phyloP scores from a whole-genome alignment of 2,888 invertebrate species.

The Pelosia muscerda region DNA sequence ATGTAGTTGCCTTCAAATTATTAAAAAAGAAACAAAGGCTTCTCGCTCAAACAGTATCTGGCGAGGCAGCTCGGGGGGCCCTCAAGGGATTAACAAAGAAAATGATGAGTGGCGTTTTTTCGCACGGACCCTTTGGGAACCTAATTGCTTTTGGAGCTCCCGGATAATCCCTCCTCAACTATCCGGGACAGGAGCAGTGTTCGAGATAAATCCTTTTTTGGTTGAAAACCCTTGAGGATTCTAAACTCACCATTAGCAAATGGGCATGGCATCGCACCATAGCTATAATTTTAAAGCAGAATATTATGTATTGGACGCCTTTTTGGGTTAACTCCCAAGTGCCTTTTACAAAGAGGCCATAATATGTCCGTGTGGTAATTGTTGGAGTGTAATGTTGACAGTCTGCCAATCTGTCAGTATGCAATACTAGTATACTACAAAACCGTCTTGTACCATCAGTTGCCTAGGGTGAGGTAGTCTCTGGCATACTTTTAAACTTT shows the following conservation, averaged over 20 bases:
- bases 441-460: no score
- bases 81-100: conserved; percentile 8
- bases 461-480: no score
- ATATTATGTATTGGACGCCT: no score
- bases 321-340: no score
- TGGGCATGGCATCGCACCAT: not conserved
- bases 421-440: no score
- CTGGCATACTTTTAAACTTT: no score
- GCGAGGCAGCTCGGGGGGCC: not conserved
- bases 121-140: not conserved
- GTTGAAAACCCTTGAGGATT: conserved; percentile 10
- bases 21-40: conserved; percentile 1
- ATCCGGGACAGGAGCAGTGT: not conserved
- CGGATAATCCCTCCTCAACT: conserved; percentile 14
- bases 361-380: no score
- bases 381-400: no score
- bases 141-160: conserved; percentile 21
- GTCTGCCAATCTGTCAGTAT: no score
- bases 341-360: no score
- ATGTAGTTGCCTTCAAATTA: not conserved
- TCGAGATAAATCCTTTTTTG: conserved; percentile 16
- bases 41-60: not conserved
- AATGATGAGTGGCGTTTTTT: conserved; percentile 19
- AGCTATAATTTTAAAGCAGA: not conserved
- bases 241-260: not conserved